phyloP scores from a whole-genome alignment of 2,797 vertebrate genomes.

The Catharus ustulatus region DNA sequence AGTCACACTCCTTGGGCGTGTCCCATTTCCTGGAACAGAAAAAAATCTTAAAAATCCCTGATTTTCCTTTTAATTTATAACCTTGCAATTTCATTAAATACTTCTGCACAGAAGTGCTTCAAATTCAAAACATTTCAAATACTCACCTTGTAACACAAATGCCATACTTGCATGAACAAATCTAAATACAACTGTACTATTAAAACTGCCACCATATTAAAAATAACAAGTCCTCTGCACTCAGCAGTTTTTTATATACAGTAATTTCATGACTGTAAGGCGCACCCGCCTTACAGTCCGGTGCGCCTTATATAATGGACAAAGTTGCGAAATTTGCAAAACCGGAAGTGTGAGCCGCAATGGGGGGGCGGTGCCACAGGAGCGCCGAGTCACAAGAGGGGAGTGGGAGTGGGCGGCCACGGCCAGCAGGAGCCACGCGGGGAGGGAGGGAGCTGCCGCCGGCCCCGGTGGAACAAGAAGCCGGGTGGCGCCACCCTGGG shows the following conservation, averaged over 20 bases:
- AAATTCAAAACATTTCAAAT: background rate
- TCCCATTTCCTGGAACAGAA: background rate
- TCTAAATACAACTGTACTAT: background rate
- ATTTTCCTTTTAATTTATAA: background rate
- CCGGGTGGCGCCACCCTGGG: no score
- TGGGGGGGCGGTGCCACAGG: no score
- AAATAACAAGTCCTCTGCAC: background rate
- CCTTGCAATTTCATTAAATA: background rate
- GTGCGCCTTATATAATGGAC: no score
- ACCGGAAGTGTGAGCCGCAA: no score
- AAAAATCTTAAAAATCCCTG: background rate
- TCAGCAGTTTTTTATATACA: background rate
- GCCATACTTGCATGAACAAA: background rate
- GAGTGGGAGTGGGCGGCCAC: no score
- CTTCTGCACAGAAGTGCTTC: background rate
- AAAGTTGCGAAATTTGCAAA: no score
- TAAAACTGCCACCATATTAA: background rate
- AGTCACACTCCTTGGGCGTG: background rate
- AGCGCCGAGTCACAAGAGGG: no score
- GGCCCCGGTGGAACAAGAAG: no score
- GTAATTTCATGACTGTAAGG: no score
- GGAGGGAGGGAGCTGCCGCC: no score
- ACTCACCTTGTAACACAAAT: background rate
- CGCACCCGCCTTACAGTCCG: no score
- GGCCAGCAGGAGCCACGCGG: no score